Percentiles rank a stretch among this genome's conserved stretches.
Evolutionary conservation across 1,140 invertebrate species (phyloP).

Genomic region (Bradysia coprophila): DNA sequence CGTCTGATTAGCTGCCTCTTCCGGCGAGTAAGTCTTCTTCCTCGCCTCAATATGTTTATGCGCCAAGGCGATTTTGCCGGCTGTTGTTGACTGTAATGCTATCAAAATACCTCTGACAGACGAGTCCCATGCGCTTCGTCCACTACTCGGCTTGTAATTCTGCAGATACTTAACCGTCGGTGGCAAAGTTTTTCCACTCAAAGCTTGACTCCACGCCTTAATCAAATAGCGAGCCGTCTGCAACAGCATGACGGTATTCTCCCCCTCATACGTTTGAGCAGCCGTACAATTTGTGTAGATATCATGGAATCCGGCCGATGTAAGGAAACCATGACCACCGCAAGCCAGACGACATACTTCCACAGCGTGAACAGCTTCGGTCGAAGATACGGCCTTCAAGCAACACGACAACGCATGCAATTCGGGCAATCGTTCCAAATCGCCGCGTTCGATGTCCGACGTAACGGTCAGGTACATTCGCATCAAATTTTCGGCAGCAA

Average conservation of each 20-base stretch:
- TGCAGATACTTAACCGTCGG: constrained; percentile 46
- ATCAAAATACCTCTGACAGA: constrained; percentile 37
- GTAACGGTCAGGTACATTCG: constrained; percentile 65
- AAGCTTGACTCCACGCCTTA: constrained; percentile 47
- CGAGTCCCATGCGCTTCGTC: constrained; percentile 36
- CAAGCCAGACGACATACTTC: constrained; percentile 67
- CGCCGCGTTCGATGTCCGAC: constrained; percentile 55
- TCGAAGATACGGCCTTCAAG: constrained; percentile 70
- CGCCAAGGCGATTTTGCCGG: constrained; percentile 46
- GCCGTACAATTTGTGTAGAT: constrained; percentile 67
- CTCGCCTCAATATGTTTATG: constrained; percentile 44
- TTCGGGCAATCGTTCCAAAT: constrained; percentile 61
- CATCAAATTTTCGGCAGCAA: constrained; percentile 56
- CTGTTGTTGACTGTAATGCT: constrained; percentile 49
- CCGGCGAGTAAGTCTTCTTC: constrained; percentile 36
- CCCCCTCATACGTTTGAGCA: constrained; percentile 84
- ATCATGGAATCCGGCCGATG: constrained; percentile 65
- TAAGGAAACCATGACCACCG: constrained; percentile 87
- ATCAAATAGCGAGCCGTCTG: constrained; percentile 74
- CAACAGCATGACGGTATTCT: constrained; percentile 79
- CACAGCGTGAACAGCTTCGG: constrained; percentile 47
- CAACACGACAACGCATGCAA: constrained; percentile 81
- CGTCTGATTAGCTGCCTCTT: constrained; percentile 74
- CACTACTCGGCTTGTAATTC: constrained; percentile 18
- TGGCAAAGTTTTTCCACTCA: constrained; percentile 32